Conservation (phyloP, 2,797 vertebrate species). For the Cephalopachus bancanus region DNA sequence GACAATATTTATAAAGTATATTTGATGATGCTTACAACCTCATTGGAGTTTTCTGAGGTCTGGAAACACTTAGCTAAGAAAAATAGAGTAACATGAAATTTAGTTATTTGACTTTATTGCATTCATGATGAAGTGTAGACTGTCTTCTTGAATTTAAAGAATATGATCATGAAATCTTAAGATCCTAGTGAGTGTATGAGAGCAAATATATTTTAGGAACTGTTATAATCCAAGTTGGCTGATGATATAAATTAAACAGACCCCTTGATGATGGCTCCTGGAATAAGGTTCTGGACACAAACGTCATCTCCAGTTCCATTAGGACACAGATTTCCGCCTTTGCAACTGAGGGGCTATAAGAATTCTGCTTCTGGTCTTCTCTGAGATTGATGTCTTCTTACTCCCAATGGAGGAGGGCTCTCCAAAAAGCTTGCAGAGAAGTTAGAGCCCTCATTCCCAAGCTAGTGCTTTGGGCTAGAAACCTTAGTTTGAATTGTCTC, state of each 20-base stretch:
- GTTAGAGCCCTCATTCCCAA: neutral
- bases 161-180: neutral
- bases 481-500: neutral
- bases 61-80: conserved; percentile 23
- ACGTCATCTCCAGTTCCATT: neutral
- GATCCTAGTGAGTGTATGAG: neutral
- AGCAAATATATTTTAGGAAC: conserved; percentile 32
- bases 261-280: neutral
- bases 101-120: conserved; percentile 45
- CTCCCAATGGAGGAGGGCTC: neutral
- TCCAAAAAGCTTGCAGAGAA: neutral
- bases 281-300: neutral
- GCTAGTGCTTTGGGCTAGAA: neutral
- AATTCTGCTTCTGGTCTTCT: conserved; percentile 32
- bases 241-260: conserved; percentile 25
- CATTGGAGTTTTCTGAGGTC: neutral
- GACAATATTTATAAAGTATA: conserved; percentile 1
- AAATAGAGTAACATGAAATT: conserved; percentile 48
- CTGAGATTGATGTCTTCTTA: conserved; percentile 43
- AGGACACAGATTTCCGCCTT: neutral
- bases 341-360: neutral
- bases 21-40: neutral
- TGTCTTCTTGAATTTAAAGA: conserved; percentile 21
- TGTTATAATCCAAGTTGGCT: neutral
- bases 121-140: conserved; percentile 17